A percentile compares a stretch with the other conserved stretches of the same genome.
These are phyloP conservation scores for Platysteira castanea DNA, from an alignment of 2,113 vertebrate species.

Conservation along the genomic window DNA sequence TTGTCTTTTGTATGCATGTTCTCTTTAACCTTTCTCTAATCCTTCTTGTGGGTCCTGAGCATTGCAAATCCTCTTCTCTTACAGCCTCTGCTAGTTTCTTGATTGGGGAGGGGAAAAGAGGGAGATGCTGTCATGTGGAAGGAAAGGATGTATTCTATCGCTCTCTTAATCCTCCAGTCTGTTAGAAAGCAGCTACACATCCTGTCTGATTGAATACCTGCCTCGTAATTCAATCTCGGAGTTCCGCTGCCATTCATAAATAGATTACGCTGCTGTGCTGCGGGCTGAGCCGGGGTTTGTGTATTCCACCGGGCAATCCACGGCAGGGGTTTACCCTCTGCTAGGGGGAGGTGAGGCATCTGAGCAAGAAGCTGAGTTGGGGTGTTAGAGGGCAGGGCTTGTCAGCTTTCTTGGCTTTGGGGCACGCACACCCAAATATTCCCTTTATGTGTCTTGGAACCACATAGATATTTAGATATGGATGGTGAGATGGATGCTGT, in stretches of 20 bases:
- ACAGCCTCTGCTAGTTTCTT: neutral
- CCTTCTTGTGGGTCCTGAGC: neutral
- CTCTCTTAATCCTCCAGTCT: constrained; percentile 22
- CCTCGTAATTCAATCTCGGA: constrained; percentile 49
- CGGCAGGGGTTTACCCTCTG: neutral
- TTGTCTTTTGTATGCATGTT: neutral
- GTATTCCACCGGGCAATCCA: neutral
- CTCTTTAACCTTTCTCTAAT: constrained; percentile 39
- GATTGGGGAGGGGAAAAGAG: neutral
- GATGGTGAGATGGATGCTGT: neutral
- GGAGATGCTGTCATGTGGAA: constrained; percentile 39
- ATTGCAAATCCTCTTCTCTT: constrained; percentile 26
- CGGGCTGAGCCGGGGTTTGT: neutral
- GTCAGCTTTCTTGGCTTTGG: neutral
- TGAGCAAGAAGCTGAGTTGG: neutral
- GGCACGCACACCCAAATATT: neutral
- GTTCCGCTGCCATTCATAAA: constrained; percentile 47
- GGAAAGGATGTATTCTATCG: neutral
- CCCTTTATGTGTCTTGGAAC: rapidly evolving
- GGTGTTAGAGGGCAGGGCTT: neutral
- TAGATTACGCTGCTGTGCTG: neutral
- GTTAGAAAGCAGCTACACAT: constrained; percentile 23
- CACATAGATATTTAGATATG: neutral
- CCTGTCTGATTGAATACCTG: constrained; percentile 60
- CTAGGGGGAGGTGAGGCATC: neutral